Evolutionary conservation across 2,113 vertebrate species (phyloP).

Genomic region (Peromyscus californicus): DNA sequence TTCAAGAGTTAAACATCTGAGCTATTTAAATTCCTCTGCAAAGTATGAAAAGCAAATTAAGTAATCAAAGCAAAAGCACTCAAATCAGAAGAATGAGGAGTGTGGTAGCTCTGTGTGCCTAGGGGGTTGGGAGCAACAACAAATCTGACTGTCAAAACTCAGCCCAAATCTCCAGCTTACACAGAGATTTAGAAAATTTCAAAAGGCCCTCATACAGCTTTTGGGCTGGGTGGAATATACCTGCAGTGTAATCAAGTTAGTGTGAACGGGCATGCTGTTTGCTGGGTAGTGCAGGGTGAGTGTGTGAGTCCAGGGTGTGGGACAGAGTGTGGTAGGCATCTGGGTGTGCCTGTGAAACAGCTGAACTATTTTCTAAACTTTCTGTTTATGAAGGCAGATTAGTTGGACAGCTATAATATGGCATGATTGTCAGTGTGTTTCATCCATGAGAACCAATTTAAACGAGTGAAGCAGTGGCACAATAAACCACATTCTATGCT

Average conservation of each 20-base stretch:
- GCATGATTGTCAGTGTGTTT: neutral
- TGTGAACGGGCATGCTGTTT: neutral
- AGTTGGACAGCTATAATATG: slow-evolving; percentile 59
- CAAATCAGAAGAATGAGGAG: slow-evolving; percentile 55
- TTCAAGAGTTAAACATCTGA: slow-evolving; percentile 69
- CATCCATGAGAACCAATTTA: neutral
- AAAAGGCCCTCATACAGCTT: neutral
- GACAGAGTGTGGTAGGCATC: neutral
- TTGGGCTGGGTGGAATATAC: neutral
- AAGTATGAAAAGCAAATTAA: slow-evolving; percentile 65
- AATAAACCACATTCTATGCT: slow-evolving; percentile 34
- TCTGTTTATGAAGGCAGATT: slow-evolving; percentile 50
- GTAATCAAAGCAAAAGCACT: slow-evolving; percentile 35
- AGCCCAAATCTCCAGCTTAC: slow-evolving; percentile 15
- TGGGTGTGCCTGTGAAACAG: neutral
- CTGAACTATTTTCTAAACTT: slow-evolving; percentile 59
- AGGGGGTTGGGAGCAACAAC: neutral
- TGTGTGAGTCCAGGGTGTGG: neutral
- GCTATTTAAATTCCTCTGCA: slow-evolving; percentile 62
- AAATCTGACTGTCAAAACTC: neutral
- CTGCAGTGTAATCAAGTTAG: neutral
- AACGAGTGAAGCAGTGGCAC: neutral
- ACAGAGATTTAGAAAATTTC: neutral
- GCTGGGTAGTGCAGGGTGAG: fast-evolving
- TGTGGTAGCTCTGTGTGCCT: neutral